phyloP scores from a whole-genome alignment of 2,888 invertebrate genomes.

The Adelognathus sp. region DNA sequence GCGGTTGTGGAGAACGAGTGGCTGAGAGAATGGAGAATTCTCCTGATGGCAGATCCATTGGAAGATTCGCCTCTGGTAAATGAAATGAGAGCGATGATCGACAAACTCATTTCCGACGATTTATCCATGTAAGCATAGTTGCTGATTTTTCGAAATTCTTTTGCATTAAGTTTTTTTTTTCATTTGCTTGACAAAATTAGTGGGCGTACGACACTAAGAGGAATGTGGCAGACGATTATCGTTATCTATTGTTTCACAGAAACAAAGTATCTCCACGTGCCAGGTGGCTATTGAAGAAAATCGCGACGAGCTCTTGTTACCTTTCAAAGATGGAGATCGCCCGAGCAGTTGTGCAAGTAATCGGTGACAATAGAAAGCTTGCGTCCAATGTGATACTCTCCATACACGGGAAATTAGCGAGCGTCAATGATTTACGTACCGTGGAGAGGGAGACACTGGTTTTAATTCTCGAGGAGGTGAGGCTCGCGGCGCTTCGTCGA shows the following conservation, averaged over 20 bases:
- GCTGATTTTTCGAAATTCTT: not conserved
- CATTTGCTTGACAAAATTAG: constrained; percentile 44
- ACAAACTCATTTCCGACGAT: constrained; percentile 81
- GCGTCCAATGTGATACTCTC: constrained; percentile 74
- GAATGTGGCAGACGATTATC: constrained; percentile 61
- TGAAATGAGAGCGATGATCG: constrained; percentile 82
- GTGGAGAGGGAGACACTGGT: constrained; percentile 85
- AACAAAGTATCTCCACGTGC: constrained; percentile 70
- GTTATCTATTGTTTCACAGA: constrained; percentile 48
- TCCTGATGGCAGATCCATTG: constrained; percentile 84
- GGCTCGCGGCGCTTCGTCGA: constrained; percentile 24
- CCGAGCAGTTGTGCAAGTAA: constrained; percentile 77
- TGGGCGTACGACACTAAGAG: too few relatives aligned
- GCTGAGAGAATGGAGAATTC: constrained; percentile 85
- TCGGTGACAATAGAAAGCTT: constrained; percentile 75
- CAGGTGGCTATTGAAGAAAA: constrained; percentile 79
- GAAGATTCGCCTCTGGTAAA: constrained; percentile 80
- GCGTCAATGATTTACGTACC: constrained; percentile 75
- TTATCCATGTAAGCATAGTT: constrained; percentile 55
- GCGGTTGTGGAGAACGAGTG: constrained; percentile 85
- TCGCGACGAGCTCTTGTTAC: constrained; percentile 78
- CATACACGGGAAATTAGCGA: constrained; percentile 68
- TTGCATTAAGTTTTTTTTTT: not conserved
- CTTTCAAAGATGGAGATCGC: constrained; percentile 80
- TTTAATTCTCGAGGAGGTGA: constrained; percentile 87